Evolutionary conservation across 1,140 invertebrate genomes (phyloP), one percentile per base, ranked within the genome.

Genomic region (Bursaphelenchus mucronatus): DNA sequence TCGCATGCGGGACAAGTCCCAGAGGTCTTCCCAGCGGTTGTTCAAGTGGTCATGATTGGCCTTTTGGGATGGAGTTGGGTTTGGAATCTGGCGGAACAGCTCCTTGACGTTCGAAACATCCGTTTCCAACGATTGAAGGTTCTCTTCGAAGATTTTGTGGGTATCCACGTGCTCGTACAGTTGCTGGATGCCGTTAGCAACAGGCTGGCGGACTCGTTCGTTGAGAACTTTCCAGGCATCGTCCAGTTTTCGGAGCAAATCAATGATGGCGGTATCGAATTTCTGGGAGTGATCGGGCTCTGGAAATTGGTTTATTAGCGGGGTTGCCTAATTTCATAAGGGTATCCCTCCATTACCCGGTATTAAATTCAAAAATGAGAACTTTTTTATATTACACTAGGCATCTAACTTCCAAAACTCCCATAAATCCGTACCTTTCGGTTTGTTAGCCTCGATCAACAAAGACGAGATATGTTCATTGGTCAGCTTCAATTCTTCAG

Each of bases 401-500:
- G 30, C 30, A 30, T 30, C 30, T 30, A 5, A 30, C n/a, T 30
- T 5, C 30, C 30, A 30, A 30, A 30, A 30, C 30, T 5, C 30
- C 30, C 30, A 30, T 5, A 30, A 30, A 30, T 3, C 1, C 30
- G 2, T 30, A 30, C 30, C 30, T 50, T 59, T 59, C 30, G 77
- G 53, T 71, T 73, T 78, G 84, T 63, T 80, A 71, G 17, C 90
- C 90, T 56, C 85, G 64, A 89, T 87, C 80, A 94, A 90, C 76
- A 97, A 90, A 76, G 95, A 91, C 77, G 93, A 90, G 82, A 97
- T 97, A 62, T 96, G 86, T 67, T 91, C 86, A 82, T 96, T 97
- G 61, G 96, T 94, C 81, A 94, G 90, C 50, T 91, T 89, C 84
- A 97, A 93, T 85, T 97, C 93, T 9, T 93, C 86, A 66, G 88